phyloP scores from a whole-genome alignment of 2,797 vertebrate species.

The Cuniculus paca region DNA sequence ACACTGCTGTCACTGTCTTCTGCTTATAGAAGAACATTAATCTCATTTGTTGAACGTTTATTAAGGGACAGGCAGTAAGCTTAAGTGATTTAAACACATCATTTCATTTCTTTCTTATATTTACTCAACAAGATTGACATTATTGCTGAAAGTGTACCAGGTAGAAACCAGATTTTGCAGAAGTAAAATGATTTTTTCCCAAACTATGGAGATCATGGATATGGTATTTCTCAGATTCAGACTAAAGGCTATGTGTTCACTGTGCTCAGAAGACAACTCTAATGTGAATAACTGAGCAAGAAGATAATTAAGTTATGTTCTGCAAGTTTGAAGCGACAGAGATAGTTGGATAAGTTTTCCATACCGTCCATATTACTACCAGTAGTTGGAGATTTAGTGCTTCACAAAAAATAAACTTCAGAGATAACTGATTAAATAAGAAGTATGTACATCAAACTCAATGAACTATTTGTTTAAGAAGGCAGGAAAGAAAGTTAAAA shows the following conservation, averaged over 20 bases:
- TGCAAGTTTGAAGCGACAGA: not conserved
- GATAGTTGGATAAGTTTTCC: not conserved
- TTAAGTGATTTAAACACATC: constrained; percentile 8
- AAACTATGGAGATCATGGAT: not conserved
- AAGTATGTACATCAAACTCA: constrained; percentile 44
- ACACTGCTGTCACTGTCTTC: not conserved
- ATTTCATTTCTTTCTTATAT: not conserved
- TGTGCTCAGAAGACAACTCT: not conserved
- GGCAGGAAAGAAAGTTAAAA: constrained; percentile 19
- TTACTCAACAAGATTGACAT: not conserved
- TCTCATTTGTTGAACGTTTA: not conserved
- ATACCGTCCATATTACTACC: not conserved
- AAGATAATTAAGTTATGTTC: not conserved
- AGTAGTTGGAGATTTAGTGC: constrained; percentile 22
- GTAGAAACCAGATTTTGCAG: not conserved
- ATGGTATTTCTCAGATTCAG: not conserved
- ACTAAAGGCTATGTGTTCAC: not conserved
- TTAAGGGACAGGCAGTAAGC: not conserved
- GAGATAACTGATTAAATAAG: constrained; percentile 54
- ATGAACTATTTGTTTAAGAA: constrained; percentile 38
- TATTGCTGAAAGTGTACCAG: not conserved
- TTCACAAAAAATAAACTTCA: constrained; percentile 56
- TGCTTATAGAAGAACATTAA: not conserved
- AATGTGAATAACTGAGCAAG: not conserved
- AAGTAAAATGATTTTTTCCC: not conserved